Evolutionary conservation across 2,797 vertebrate genomes (phyloP).

Genomic region (Staurois parvus): DNA sequence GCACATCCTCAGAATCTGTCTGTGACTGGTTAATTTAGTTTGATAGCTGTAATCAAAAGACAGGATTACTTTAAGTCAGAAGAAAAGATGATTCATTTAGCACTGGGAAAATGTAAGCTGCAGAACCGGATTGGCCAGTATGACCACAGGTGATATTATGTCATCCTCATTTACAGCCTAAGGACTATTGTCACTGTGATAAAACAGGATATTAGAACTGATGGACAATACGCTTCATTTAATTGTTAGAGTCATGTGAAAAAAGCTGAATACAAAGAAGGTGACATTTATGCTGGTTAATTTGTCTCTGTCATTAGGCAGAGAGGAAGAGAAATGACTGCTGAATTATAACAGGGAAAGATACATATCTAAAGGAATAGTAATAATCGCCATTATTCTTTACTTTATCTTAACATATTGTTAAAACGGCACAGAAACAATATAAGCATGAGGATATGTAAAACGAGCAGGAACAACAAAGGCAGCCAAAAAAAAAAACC

Average conservation of each 20-base stretch:
- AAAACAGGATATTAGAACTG: conserved; percentile 1
- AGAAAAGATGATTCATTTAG: background rate
- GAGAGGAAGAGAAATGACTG: conserved; percentile 7
- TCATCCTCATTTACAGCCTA: background rate
- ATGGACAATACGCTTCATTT: background rate
- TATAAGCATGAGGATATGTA: background rate
- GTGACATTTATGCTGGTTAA: background rate
- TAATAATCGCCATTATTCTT: conserved; percentile 4
- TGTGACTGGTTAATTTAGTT: background rate
- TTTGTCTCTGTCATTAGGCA: conserved; percentile 30
- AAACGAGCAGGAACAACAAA: background rate
- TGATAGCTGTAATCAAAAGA: background rate
- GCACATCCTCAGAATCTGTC: background rate
- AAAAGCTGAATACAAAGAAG: conserved; percentile 14
- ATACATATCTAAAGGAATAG: conserved; percentile 11
- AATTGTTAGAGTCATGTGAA: conserved; percentile 1
- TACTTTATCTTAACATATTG: background rate
- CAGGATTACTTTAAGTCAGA: background rate
- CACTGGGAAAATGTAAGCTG: background rate
- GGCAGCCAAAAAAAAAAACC: background rate
- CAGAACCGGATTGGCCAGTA: background rate
- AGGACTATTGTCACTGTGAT: background rate
- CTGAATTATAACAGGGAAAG: background rate
- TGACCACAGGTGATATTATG: background rate
- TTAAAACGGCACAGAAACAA: background rate